Percentiles rank a stretch among this genome's conserved stretches.
Conservation (phyloP, 2,888 invertebrate genomes). For the Noctua comes region DNA sequence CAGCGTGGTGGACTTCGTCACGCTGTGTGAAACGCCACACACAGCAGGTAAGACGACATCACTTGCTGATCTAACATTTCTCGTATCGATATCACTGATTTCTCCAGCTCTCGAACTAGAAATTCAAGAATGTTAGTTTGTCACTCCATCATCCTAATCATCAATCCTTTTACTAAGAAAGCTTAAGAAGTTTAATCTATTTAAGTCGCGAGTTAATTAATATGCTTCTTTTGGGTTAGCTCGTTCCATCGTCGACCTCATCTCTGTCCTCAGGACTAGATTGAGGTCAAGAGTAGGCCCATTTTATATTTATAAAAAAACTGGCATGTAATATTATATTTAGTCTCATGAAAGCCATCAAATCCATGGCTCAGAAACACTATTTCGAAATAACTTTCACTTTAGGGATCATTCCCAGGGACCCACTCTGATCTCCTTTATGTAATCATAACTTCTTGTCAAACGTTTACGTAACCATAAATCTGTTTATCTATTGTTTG, state of each 20-base stretch:
- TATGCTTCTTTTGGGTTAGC: too few species aligned
- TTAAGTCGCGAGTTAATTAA: too few species aligned
- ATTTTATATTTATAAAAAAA: too few species aligned
- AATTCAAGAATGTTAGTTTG: not conserved
- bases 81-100: not conserved
- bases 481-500: constrained; percentile 66
- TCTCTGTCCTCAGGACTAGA: too few species aligned
- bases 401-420: not conserved
- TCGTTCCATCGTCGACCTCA: too few species aligned
- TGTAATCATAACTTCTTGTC: not conserved
- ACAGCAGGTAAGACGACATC: constrained; percentile 92
- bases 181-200: not conserved
- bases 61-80: not conserved
- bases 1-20: constrained; percentile 98
- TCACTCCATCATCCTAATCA: not conserved
- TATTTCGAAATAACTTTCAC: not conserved
- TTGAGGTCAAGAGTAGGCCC: too few species aligned
- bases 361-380: not conserved
- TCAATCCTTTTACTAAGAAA: not conserved
- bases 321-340: not conserved
- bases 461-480: not conserved
- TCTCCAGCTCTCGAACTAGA: not conserved
- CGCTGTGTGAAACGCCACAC: constrained; percentile 98
- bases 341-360: not conserved
- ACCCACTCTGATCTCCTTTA: not conserved